phyloP scores from a whole-genome alignment of 2,113 vertebrate species.

The Lonchura striata region DNA sequence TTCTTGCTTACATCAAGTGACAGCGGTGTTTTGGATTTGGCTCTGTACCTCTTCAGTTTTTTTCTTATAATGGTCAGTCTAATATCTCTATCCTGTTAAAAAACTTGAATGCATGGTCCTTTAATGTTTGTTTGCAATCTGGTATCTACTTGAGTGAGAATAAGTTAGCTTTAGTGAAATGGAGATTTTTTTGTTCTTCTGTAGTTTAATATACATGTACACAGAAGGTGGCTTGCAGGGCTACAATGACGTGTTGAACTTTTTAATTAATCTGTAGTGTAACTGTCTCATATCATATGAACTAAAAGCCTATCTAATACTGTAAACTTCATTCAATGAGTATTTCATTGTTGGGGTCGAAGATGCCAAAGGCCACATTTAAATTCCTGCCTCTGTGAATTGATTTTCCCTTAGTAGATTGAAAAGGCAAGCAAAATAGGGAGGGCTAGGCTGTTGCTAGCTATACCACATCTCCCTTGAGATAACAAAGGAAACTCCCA shows the following conservation, averaged over 20 bases:
- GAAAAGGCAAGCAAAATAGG: neutral
- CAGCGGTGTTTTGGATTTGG: neutral
- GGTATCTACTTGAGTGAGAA: neutral
- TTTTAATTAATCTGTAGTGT: neutral
- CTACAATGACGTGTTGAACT: neutral
- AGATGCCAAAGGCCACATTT: neutral
- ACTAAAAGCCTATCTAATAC: neutral
- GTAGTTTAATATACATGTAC: neutral
- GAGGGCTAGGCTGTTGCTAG: neutral
- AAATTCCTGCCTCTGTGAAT: neutral
- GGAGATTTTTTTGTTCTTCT: neutral
- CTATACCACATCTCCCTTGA: neutral
- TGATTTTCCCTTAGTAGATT: neutral
- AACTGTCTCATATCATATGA: neutral
- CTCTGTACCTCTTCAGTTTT: neutral
- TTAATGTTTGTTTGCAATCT: neutral
- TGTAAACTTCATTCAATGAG: neutral
- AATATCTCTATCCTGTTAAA: neutral
- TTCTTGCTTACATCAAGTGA: neutral
- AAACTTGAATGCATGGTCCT: neutral
- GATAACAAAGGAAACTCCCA: neutral
- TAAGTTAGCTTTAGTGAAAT: neutral
- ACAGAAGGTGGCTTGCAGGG: neutral
- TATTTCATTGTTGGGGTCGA: neutral
- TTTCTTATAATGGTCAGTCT: neutral